Base-by-base conservation (phyloP, 2,888 invertebrate genomes). In the Lasioglossum figueresi region DNA sequence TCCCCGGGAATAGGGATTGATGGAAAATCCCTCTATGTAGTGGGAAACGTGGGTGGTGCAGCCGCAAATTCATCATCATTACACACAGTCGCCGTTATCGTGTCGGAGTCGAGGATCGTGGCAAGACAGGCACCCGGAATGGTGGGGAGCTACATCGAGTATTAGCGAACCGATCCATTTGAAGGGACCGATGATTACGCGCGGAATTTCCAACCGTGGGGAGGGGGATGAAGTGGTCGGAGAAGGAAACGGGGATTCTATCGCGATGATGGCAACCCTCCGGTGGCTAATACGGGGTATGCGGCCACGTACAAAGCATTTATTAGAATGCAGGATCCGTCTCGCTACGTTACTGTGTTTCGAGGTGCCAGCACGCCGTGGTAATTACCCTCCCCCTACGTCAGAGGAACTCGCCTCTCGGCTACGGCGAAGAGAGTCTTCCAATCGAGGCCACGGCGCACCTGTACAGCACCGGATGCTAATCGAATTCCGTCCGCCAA, bases 401-500 rank as follows among this genome's bases (percentile, higher is more conserved):
- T 73, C 52, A 66, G 66, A 63, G 77, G 52, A 75, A 82, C 74
- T 31, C 19, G 37, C 10, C 34, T 52, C 76, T 63, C n/a, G 34
- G 34, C 23, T 14, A n/a, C n/a, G 73, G 59, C 52, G 70, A 40
- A 40, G 31, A 72, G 72, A 76, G 52, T 76, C 79, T 84, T 83
- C 75, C 63, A 45, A 43, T 63, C 70, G 63, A 37, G 77, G 40
- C 59, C 63, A 78, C 70, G 56, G 72, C 71, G 45, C 85, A 78
- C 80, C 80, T 85, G 76, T 66, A 74, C 27, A 79, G 40, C 66
- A 27, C 48, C 56, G 74, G 70, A 40, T 77, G 88, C 83, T 88
- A 88, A 88, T 88, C 88, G 79, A 88, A 88, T 88, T 85, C 79
- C 81, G 19, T 52, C 70, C 68, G 66, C 70, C 68, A 63, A 79